Base-by-base conservation (phyloP, 2,113 vertebrate genomes). In the Atlantisia rogersi region DNA sequence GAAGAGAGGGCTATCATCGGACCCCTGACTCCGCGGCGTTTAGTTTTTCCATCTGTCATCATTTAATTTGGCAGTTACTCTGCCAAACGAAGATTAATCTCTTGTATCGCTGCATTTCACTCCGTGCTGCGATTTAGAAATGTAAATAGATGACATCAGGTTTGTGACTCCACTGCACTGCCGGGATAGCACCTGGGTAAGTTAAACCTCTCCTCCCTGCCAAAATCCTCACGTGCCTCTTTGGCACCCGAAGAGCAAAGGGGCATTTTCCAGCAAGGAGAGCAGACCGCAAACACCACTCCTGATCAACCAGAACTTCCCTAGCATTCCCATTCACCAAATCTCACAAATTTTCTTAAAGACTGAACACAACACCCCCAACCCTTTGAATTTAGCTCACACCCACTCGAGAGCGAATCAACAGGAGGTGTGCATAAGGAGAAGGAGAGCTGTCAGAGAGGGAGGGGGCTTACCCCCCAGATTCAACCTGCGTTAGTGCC, bases 1-100 rank as follows among this genome's bases (percentile, higher is more conserved):
- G 89, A 85, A 73, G 90, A 73, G 88, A 76, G 56, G 93, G 94
- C 79, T 29, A 8, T 40, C 82, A 65, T 40, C 39, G 13, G 84
- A 86, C 86, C 74, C 64, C 69, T 76, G 89, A 87, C 95, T 93
- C 94, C 4, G 15, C 37, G 76, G 40, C 90, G 73, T 83, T 97
- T 86, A 85, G 56, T 53, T 90, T 83, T 74, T 85, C 92, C 88
- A 93, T 96, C 94, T 95, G 91, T 96, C 94, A 93, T 83, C 67
- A 7, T 97, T 97, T 97, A 92, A 96, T 81, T 88, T 89, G 80
- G 58, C 93, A 58, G 88, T 84, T 68, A 46, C 91, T 92, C 91
- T 10, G 6, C 74, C 14, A 73, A 93, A 93, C 78, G 88, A 95
- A 91, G 75, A 78, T 64, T 84, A 86, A 92, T 88, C 59, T 90